These are phyloP conservation scores for Rhopalosiphum maidis DNA, from an alignment of 1,140 invertebrate genomes.

Conservation along the genomic window DNA sequence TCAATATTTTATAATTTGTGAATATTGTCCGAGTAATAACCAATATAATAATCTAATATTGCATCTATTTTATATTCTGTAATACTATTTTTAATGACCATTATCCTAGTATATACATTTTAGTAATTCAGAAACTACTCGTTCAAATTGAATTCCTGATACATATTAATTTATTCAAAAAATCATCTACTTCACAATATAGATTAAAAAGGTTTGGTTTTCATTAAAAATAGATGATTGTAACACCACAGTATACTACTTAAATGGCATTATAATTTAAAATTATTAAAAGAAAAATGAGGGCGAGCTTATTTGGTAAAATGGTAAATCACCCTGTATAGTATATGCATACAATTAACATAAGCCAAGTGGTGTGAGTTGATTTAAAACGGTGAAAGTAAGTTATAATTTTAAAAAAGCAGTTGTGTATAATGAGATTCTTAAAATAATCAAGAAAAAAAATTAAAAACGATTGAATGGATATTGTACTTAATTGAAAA, in stretches of 20 bases:
- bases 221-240: background rate
- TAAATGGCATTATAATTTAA: too few species aligned
- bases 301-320: background rate
- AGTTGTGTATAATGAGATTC: background rate
- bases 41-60: too few species aligned
- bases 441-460: background rate
- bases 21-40: too few species aligned
- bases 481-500: slow-evolving; percentile 1
- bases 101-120: too few species aligned
- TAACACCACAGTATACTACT: background rate
- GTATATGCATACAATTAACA: background rate
- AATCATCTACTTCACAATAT: too few species aligned
- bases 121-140: too few species aligned
- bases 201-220: background rate
- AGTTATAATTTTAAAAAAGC: background rate
- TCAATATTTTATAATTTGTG: too few species aligned
- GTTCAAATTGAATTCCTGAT: background rate
- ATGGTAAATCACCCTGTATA: background rate
- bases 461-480: background rate
- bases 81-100: too few species aligned
- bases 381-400: background rate
- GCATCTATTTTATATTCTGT: too few species aligned
- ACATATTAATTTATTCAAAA: too few species aligned
- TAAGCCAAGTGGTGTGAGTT: background rate
- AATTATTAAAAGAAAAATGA: background rate